These are phyloP conservation scores for Syndactyla subalaris DNA, from an alignment of 2,797 vertebrate genomes.

Conservation along the genomic window DNA sequence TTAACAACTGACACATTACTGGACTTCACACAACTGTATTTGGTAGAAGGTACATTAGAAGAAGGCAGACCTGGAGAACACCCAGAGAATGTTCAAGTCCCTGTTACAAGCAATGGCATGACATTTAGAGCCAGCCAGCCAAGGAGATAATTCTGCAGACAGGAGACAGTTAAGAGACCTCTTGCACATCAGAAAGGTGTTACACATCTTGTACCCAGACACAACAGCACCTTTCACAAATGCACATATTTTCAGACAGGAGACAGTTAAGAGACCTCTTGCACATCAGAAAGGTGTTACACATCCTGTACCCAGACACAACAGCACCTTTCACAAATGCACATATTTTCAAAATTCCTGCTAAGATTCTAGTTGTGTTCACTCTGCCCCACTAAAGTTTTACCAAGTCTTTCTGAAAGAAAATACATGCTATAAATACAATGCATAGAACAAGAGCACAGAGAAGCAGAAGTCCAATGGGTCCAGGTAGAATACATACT, in stretches of 20 bases:
- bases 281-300: background rate
- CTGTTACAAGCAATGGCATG: background rate
- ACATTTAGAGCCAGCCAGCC: background rate
- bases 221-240: background rate
- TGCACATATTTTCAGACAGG: accelerated
- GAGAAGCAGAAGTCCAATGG: background rate
- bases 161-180: background rate
- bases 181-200: background rate
- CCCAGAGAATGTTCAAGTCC: background rate
- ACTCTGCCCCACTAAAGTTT: background rate
- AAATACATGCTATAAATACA: background rate
- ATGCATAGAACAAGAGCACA: background rate
- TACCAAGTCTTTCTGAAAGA: background rate
- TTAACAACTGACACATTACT: background rate
- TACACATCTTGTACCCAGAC: background rate
- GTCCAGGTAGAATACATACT: background rate
- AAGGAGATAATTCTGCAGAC: background rate
- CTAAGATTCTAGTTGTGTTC: background rate
- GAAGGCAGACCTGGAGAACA: background rate
- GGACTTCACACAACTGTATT: background rate
- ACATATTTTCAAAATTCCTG: background rate
- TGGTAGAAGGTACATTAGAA: background rate
- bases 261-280: background rate
- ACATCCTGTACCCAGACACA: background rate
- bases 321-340: background rate